phyloP scores from a whole-genome alignment of 2,113 vertebrate genomes.

The Fulica atra region DNA sequence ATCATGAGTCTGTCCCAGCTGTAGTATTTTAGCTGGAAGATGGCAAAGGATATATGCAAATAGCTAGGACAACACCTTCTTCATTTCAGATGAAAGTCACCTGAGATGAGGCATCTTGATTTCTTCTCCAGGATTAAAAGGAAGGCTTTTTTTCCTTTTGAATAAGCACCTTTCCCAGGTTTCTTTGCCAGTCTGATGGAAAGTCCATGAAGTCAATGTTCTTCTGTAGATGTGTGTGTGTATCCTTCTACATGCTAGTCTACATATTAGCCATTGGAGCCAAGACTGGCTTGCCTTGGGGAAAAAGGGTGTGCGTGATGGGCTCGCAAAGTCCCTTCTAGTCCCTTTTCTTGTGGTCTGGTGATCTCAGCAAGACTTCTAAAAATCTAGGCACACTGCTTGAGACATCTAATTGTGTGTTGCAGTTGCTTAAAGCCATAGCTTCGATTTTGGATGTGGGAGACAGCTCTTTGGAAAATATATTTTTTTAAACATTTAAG shows the following conservation, averaged over 20 bases:
- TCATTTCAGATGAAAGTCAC: not conserved
- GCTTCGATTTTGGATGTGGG: not conserved
- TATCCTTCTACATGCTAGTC: not conserved
- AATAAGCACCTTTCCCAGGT: not conserved
- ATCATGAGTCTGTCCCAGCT: not conserved
- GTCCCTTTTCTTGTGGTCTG: not conserved
- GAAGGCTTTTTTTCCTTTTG: not conserved
- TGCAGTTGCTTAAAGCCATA: not conserved
- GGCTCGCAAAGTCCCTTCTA: not conserved
- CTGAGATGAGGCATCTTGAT: not conserved
- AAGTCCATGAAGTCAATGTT: not conserved
- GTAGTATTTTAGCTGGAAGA: not conserved
- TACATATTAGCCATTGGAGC: not conserved
- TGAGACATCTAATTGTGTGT: not conserved
- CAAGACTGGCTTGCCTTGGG: not conserved
- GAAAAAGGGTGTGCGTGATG: fast-evolving
- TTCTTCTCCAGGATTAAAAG: not conserved
- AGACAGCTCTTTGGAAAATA: not conserved
- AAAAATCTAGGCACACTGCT: not conserved
- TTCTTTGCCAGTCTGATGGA: not conserved
- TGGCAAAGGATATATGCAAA: not conserved
- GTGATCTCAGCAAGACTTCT: not conserved
- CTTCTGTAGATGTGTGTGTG: not conserved
- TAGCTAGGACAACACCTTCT: not conserved
- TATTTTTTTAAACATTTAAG: not conserved